Conservation (phyloP, 64 coral and sea anemone species). For the Astreopora myriophthalma region DNA sequence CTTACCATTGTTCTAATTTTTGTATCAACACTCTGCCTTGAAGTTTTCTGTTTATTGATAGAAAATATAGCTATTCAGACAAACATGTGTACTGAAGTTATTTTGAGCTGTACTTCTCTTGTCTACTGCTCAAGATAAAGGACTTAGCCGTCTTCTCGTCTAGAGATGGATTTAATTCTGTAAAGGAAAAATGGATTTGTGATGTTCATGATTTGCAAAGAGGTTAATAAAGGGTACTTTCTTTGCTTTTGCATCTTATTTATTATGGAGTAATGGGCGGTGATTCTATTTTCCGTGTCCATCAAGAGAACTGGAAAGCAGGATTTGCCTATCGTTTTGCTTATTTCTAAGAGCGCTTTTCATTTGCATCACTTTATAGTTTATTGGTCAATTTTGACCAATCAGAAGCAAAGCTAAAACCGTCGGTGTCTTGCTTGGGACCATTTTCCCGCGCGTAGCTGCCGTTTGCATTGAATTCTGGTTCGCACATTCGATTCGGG, state of each 20-base stretch:
- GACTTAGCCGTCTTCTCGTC: conserved; percentile 38
- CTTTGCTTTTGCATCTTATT: too few species aligned
- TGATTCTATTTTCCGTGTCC: too few species aligned
- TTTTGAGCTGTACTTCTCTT: background rate
- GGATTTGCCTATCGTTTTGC: too few species aligned
- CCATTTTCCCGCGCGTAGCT: too few species aligned
- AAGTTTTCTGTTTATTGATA: background rate
- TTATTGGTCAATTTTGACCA: too few species aligned
- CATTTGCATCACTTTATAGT: too few species aligned
- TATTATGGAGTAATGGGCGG: too few species aligned
- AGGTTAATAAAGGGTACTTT: background rate
- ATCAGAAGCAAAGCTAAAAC: background rate
- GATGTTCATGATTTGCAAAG: background rate
- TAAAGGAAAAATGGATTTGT: background rate
- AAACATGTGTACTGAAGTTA: background rate
- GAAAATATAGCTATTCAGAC: background rate
- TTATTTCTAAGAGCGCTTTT: too few species aligned
- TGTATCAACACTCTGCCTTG: background rate
- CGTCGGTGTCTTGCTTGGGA: too few species aligned
- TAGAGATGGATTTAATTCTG: conserved; percentile 22
- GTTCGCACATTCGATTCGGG: background rate
- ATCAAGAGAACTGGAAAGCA: too few species aligned
- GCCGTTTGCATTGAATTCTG: too few species aligned
- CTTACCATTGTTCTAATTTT: background rate
- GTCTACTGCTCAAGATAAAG: background rate